Conservation (phyloP, 2,113 vertebrate genomes). For the Ptychochromis oligacanthus region DNA sequence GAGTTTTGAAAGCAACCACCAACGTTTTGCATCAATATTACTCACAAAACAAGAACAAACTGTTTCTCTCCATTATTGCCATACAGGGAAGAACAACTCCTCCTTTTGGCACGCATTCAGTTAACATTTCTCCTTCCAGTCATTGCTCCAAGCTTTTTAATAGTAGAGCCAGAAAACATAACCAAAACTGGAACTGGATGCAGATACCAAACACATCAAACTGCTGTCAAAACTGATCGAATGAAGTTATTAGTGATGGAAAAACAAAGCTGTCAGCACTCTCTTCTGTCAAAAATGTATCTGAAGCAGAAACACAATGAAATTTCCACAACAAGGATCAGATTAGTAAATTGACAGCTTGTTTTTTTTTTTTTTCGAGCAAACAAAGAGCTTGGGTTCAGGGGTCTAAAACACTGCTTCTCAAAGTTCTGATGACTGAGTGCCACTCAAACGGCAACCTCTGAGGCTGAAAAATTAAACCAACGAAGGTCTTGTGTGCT, state of each 20-base stretch:
- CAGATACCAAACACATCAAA: background rate
- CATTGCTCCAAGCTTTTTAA: background rate
- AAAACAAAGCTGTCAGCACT: background rate
- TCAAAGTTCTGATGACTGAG: background rate
- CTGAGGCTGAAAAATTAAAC: too few relatives aligned
- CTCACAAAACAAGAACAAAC: conserved; percentile 38
- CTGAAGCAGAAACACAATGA: background rate
- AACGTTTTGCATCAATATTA: conserved; percentile 27
- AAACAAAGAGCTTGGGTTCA: background rate
- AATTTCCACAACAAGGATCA: background rate
- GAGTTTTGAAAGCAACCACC: conserved; percentile 14
- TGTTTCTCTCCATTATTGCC: conserved; percentile 14
- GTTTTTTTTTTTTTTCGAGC: background rate
- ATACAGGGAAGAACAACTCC: background rate
- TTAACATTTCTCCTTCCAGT: background rate
- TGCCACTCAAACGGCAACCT: background rate
- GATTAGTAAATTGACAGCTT: background rate
- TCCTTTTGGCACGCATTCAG: background rate
- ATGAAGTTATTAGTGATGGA: background rate
- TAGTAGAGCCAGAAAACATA: background rate
- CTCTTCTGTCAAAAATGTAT: background rate
- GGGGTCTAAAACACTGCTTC: background rate
- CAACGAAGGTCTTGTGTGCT: background rate
- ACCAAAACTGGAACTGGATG: background rate
- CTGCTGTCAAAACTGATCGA: background rate